Evolutionary conservation across 35 echinoderm and acorn worm species (phyloP).

Genomic region (Lytechinus pictus): DNA sequence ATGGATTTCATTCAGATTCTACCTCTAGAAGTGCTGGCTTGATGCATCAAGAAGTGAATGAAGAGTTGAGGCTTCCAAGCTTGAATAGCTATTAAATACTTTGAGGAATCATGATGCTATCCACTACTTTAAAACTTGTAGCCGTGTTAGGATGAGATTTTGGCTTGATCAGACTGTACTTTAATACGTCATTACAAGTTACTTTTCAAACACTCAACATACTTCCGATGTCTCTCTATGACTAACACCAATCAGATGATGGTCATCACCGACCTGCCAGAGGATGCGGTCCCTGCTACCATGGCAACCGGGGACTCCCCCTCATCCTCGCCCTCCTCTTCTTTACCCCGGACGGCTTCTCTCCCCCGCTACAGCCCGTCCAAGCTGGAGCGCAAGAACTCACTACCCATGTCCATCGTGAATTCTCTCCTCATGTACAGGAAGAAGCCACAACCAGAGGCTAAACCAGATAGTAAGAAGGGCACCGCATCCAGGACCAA

Average conservation of each 20-base stretch:
- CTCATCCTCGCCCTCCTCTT: background rate
- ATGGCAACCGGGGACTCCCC: background rate
- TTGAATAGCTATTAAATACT: background rate
- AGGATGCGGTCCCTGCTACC: background rate
- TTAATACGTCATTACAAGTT: background rate
- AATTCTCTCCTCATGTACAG: constrained; percentile 46
- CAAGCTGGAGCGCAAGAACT: constrained; percentile 39
- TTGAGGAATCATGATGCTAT: too few species aligned
- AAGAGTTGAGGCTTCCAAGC: background rate
- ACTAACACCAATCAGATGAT: background rate
- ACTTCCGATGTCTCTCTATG: constrained; percentile 10
- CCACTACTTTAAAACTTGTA: too few species aligned
- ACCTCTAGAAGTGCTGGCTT: background rate
- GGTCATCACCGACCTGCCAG: background rate
- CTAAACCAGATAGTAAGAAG: constrained; percentile 39
- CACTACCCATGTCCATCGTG: constrained; percentile 18
- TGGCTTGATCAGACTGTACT: too few species aligned
- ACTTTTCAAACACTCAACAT: background rate
- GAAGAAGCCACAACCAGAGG: constrained; percentile 65
- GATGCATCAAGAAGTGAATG: background rate
- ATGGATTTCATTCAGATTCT: background rate
- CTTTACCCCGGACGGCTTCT: background rate
- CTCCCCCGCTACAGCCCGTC: background rate
- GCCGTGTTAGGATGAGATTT: too few species aligned
- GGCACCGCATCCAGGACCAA: constrained; percentile 68